phyloP scores from a whole-genome alignment of 2,888 invertebrate species.

The Adineta ricciae region DNA sequence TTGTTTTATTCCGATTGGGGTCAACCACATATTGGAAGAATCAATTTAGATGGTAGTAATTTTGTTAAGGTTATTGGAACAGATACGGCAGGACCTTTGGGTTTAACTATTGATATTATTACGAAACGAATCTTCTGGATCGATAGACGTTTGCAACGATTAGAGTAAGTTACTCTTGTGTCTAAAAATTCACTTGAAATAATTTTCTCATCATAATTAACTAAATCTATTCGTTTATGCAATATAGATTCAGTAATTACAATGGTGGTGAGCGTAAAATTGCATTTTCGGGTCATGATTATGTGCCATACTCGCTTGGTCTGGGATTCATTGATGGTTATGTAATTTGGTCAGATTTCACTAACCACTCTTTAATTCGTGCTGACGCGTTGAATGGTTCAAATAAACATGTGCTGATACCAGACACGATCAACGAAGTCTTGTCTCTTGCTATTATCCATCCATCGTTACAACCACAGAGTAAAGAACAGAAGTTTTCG shows the following conservation, averaged over 20 bases:
- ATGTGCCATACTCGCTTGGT: slow-evolving; percentile 24
- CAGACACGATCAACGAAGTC: slow-evolving; percentile 16
- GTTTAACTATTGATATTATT: slow-evolving; percentile 79
- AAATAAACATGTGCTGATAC: slow-evolving; percentile 21
- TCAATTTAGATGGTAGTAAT: slow-evolving; percentile 78
- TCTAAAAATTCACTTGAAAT: neutral
- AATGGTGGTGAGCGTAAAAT: slow-evolving; percentile 23
- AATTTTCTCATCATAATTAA: too few species aligned
- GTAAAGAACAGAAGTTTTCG: neutral
- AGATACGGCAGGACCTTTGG: slow-evolving; percentile 84
- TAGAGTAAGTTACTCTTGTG: slow-evolving; percentile 58
- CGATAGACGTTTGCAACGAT: slow-evolving; percentile 82
- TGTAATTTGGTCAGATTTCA: slow-evolving; percentile 25
- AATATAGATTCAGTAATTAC: slow-evolving; percentile 20
- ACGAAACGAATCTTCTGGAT: slow-evolving; percentile 87
- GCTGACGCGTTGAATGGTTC: slow-evolving; percentile 31
- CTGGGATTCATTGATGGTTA: slow-evolving; percentile 23
- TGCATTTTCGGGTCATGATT: slow-evolving; percentile 3
- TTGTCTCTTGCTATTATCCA: neutral
- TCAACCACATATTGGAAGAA: slow-evolving; percentile 59
- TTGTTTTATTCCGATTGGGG: slow-evolving; percentile 57
- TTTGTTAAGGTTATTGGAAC: slow-evolving; percentile 63
- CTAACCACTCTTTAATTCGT: slow-evolving; percentile 22
- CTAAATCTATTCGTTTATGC: neutral
- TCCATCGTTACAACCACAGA: slow-evolving; percentile 13